A percentile compares a stretch with the other conserved stretches of the same genome.
phyloP scores from a whole-genome alignment of 2,888 invertebrate genomes.

The Xestia xanthographa region DNA sequence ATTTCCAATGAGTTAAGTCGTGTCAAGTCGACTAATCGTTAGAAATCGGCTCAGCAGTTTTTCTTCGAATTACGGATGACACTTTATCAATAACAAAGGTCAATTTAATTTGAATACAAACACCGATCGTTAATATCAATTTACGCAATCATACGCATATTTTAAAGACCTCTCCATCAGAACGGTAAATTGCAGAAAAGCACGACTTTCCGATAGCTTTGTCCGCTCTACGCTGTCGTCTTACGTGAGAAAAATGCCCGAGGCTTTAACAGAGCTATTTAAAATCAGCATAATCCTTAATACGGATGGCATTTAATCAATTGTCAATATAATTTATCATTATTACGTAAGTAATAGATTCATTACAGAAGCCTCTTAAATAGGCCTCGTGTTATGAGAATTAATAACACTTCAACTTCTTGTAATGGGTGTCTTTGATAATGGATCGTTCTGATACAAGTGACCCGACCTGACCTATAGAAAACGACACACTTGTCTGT shows the following conservation, averaged over 20 bases:
- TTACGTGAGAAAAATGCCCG: conserved; percentile 29
- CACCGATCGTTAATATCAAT: conserved; percentile 39
- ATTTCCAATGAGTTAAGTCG: conserved; percentile 31
- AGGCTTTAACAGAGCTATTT: conserved; percentile 41
- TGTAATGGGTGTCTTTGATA: conserved; percentile 12
- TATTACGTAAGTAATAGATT: conserved; percentile 27
- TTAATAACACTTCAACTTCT: conserved; percentile 18
- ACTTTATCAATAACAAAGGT: conserved; percentile 63
- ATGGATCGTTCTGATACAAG: conserved; percentile 14
- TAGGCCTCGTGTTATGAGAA: conserved; percentile 5
- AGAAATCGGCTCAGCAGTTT: conserved; percentile 47
- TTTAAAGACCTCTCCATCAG: conserved; percentile 15
- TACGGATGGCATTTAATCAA: conserved; percentile 40
- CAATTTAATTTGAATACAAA: conserved; percentile 69
- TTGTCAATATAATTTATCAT: conserved; percentile 38
- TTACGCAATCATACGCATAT: conserved; percentile 47
- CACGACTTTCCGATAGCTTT: conserved; percentile 20
- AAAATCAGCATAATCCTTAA: conserved; percentile 28
- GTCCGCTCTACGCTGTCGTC: conserved; percentile 9
- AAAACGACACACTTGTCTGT: conserved; percentile 6
- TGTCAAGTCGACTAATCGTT: conserved; percentile 28
- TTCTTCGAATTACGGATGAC: conserved; percentile 33
- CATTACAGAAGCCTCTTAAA: conserved; percentile 19
- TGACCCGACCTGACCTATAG: conserved; percentile 25
- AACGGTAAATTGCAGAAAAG: conserved; percentile 37